Base-by-base conservation (phyloP, 2,797 vertebrate species). In the Aythya fuligula region DNA sequence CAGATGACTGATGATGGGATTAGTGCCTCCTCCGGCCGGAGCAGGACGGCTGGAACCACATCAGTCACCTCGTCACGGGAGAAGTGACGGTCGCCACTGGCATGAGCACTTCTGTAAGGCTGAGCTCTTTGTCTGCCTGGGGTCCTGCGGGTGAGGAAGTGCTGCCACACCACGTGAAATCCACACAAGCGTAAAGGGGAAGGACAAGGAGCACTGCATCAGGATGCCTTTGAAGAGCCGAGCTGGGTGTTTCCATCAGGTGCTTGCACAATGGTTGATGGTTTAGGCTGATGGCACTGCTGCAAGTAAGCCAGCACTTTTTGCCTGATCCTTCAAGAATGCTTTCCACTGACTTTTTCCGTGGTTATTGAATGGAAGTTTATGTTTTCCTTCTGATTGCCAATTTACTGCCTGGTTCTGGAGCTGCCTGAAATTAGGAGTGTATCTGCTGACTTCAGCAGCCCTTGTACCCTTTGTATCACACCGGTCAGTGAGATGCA, bases 61-160 rank as follows among this genome's bases (percentile, higher is more conserved):
- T 95, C 92, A 87, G n/a, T 91, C 2, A 1, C 60, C 78, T 80
- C 1, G 0, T 86, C 27, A 54, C 34, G 75, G 81, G 67, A 84
- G 53, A 27, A 89, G 8, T 10, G 45, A 76, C 69, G 72, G 83
- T 89, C 70, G 10, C 49, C 1, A 6, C 61, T 91, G 91, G 34
- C 6, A 0, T 22, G 54, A 56, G 85, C 87, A 49, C 80, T 65
- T 61, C 92, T 57, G 49, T 22, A 60, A 30, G 76, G 75, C 12
- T 81, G 76, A 66, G 89, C 71, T 79, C 34, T 92, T 93, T 61
- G 38, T 76, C 83, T 78, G 62, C 17, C 84, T 65, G 17, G 72
- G 67, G 67, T 87, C 84, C 74, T 61, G 38, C 87, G 89, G 85
- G 80, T 93, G 86, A 79, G 87, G 43, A 96, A 81, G 78, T 38